A percentile compares a stretch with the other conserved stretches of the same genome.
Evolutionary conservation across 1,140 invertebrate genomes (phyloP).

Genomic region (Paraescarpia echinospica): DNA sequence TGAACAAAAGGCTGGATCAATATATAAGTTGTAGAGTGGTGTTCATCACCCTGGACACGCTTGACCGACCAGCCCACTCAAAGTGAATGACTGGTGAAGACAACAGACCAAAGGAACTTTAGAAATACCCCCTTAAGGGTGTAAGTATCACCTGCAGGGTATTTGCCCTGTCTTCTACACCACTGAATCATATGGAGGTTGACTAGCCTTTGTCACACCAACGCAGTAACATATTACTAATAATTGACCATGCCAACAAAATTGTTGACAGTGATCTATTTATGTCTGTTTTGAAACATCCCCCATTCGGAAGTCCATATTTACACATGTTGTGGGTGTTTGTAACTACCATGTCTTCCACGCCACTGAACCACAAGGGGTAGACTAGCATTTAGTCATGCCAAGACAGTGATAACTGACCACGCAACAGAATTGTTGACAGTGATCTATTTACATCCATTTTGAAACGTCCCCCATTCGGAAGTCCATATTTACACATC

Average conservation of each 20-base stretch:
- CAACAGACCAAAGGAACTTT: not conserved
- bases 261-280: not conserved
- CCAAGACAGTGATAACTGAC: not conserved
- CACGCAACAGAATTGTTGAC: not conserved
- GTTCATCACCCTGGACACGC: not conserved
- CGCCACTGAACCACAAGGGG: not conserved
- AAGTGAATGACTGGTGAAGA: not conserved
- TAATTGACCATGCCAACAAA: not conserved
- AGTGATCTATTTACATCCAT: not conserved
- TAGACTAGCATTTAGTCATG: not conserved
- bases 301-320: not conserved
- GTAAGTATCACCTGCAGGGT: not conserved
- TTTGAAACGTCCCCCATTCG: not conserved
- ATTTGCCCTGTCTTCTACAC: not conserved
- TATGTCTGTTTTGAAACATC: not conserved
- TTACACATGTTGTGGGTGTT: no score
- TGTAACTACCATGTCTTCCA: not conserved
- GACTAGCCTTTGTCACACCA: not conserved
- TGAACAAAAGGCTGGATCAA: not conserved
- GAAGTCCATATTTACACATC: not conserved
- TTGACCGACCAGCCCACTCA: not conserved
- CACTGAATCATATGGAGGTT: not conserved
- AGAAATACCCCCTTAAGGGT: not conserved
- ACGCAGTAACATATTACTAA: not conserved
- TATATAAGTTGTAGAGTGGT: not conserved